phyloP scores from a whole-genome alignment of 2,888 invertebrate genomes.

The Machimus atricapillus region DNA sequence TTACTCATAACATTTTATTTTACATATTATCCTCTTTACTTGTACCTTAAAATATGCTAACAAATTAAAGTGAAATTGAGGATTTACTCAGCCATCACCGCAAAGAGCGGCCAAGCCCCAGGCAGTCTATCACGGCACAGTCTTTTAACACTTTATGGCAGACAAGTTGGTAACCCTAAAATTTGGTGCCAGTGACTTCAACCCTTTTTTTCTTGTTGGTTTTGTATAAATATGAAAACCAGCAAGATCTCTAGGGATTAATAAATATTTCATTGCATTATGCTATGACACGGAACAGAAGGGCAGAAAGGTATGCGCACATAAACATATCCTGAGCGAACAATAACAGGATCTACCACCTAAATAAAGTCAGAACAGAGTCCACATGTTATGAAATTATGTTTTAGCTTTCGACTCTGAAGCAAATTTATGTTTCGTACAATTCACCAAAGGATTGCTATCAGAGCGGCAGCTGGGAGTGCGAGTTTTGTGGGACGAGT shows the following conservation, averaged over 20 bases:
- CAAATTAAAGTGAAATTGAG: neutral
- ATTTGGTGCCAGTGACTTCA: conserved; percentile 25
- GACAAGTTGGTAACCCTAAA: conserved; percentile 38
- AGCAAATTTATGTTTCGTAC: conserved; percentile 39
- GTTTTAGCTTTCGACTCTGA: conserved; percentile 33
- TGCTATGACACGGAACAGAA: conserved; percentile 33
- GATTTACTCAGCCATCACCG: neutral
- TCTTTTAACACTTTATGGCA: conserved; percentile 32
- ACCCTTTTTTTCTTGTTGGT: conserved; percentile 2
- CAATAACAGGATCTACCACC: conserved; percentile 32
- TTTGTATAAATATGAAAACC: conserved; percentile 38
- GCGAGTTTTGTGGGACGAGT: neutral
- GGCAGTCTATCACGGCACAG: conserved; percentile 9
- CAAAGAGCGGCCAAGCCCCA: neutral
- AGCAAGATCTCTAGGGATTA: conserved; percentile 31
- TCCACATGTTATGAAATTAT: conserved; percentile 40
- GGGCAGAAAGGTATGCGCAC: conserved; percentile 31
- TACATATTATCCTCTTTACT: neutral
- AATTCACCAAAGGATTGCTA: conserved; percentile 39
- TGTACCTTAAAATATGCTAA: neutral
- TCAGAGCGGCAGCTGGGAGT: neutral
- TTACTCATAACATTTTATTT: neutral
- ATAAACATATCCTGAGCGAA: conserved; percentile 33
- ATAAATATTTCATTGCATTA: conserved; percentile 40
- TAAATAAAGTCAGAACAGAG: conserved; percentile 17